Percentiles rank a stretch among this genome's conserved stretches.
Conservation (phyloP, 2,797 vertebrate genomes). For the Meriones psammophilus region DNA sequence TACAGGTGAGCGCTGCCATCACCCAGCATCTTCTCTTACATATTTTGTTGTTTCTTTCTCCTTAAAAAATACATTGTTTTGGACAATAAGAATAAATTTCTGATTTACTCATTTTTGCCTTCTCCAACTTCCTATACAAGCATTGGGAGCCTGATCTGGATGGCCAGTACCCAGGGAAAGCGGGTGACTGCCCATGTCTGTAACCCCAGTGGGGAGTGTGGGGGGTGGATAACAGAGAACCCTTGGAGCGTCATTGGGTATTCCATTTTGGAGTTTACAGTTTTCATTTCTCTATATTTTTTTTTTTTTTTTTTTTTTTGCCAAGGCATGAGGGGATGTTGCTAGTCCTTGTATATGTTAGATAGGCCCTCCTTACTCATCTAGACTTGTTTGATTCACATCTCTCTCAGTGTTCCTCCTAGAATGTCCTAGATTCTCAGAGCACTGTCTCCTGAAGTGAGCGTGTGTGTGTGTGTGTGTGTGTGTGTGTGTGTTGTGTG, state of each 20-base stretch:
- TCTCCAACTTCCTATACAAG: neutral
- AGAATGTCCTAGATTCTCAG: neutral
- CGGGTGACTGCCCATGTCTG: neutral
- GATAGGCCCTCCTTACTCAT: neutral
- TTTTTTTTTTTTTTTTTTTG: neutral
- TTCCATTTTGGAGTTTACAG: neutral
- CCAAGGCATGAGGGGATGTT: neutral
- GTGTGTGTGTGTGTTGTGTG: rapidly evolving
- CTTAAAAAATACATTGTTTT: conserved; percentile 9
- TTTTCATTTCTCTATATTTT: neutral
- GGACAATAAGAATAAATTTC: conserved; percentile 40
- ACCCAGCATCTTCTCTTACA: neutral
- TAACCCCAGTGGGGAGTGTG: neutral
- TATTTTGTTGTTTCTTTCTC: conserved; percentile 25
- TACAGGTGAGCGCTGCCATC: too few relatives aligned
- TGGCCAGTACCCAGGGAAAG: neutral
- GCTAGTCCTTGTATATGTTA: neutral
- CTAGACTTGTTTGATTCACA: neutral
- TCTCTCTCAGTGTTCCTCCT: neutral
- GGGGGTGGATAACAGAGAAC: neutral
- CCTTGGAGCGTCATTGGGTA: neutral
- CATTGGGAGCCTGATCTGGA: neutral
- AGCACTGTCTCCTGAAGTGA: neutral
- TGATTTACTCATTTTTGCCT: conserved; percentile 22
- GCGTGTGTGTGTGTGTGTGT: neutral